Percentiles rank a stretch among this genome's conserved stretches.
These are phyloP conservation scores for Centropyge bicolor DNA, from an alignment of 2,797 vertebrate species.

Conservation along the genomic window DNA sequence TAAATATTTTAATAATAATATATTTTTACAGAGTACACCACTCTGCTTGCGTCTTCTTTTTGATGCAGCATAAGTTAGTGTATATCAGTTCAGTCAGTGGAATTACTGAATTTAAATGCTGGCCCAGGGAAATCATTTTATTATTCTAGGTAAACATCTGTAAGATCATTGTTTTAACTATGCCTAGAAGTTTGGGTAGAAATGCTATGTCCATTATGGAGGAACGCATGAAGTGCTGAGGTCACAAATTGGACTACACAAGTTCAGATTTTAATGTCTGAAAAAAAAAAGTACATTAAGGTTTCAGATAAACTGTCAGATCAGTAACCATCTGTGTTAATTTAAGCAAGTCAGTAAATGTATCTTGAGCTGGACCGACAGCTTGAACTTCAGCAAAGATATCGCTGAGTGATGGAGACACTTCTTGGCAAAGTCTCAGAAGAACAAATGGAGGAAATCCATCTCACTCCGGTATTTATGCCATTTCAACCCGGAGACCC, in stretches of 20 bases:
- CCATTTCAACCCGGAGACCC: conserved; percentile 31
- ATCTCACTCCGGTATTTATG: conserved; percentile 11
- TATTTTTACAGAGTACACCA: conserved; percentile 1
- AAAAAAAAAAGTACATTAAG: background rate
- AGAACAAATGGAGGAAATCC: conserved; percentile 7
- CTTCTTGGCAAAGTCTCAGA: conserved; percentile 15
- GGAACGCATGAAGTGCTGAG: background rate
- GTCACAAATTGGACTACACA: background rate
- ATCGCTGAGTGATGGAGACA: background rate
- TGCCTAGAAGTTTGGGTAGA: background rate
- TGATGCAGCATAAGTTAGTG: background rate
- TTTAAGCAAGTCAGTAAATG: background rate
- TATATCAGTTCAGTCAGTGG: background rate
- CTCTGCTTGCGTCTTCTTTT: background rate
- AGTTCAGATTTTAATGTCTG: background rate
- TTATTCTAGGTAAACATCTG: conserved; percentile 2
- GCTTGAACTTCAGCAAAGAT: background rate
- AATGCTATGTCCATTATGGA: background rate
- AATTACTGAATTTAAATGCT: conserved; percentile 5
- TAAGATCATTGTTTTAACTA: background rate
- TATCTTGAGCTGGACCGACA: background rate
- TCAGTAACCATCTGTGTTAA: background rate
- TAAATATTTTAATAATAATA: too few relatives aligned
- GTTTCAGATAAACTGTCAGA: background rate
- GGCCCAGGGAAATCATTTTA: background rate